Evolutionary conservation across 2,888 invertebrate genomes (phyloP).

Genomic region (Drosophila helvetica): DNA sequence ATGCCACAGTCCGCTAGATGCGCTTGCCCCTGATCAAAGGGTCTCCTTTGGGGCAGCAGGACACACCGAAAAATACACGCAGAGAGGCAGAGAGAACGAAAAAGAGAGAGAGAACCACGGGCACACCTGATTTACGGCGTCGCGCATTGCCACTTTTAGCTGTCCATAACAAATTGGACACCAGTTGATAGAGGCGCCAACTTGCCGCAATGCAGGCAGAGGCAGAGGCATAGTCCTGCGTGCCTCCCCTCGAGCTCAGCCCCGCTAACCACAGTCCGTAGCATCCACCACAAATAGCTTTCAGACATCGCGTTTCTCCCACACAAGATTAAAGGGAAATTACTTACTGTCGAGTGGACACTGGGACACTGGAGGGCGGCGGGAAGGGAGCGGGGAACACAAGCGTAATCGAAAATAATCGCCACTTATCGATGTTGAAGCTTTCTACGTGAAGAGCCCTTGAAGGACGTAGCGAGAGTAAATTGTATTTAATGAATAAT

Average conservation of each 20-base stretch:
- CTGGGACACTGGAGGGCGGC: no score
- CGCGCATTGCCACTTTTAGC: slow-evolving; percentile 71
- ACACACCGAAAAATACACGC: neutral
- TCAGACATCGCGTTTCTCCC: neutral
- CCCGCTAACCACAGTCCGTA: neutral
- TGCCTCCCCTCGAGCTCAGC: neutral
- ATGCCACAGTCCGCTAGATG: slow-evolving; percentile 39
- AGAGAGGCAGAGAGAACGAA: neutral
- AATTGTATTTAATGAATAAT: no score
- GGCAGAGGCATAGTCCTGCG: neutral
- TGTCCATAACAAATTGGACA: slow-evolving; percentile 74
- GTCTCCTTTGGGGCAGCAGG: slow-evolving; percentile 14
- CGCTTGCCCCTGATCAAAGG: slow-evolving; percentile 19
- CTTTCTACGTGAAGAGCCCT: no score
- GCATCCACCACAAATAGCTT: neutral
- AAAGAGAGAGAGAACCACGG: slow-evolving; percentile 6
- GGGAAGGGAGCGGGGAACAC: neutral
- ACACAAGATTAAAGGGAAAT: neutral
- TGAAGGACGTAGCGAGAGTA: no score
- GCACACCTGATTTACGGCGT: slow-evolving; percentile 62
- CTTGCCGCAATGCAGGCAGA: slow-evolving; percentile 69
- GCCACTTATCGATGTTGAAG: slow-evolving; percentile 14
- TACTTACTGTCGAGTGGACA: neutral
- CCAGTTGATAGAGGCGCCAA: slow-evolving; percentile 70
- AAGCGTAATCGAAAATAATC: slow-evolving; percentile 27